A percentile compares a stretch with the other conserved stretches of the same genome.
Evolutionary conservation across 2,113 vertebrate genomes (phyloP).

Genomic region (Sardina pilchardus): DNA sequence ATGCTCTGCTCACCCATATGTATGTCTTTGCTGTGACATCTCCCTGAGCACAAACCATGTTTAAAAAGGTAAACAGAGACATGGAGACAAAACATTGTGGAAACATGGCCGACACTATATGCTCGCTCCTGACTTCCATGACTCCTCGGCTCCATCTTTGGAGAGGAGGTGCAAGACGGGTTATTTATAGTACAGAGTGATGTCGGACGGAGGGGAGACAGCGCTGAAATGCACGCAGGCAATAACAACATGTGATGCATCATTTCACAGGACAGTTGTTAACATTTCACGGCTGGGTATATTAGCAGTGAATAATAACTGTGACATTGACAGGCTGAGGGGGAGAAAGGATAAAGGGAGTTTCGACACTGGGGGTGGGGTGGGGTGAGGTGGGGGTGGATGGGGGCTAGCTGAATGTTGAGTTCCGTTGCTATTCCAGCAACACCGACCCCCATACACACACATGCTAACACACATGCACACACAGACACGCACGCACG

Average conservation of each 20-base stretch:
- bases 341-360: constrained; percentile 10
- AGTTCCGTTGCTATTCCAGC: background rate
- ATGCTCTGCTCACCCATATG: background rate
- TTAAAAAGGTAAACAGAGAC: constrained; percentile 26
- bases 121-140: background rate
- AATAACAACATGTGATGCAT: constrained; percentile 44
- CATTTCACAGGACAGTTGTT: constrained; percentile 35
- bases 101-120: constrained; percentile 5
- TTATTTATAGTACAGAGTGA: background rate
- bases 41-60: background rate
- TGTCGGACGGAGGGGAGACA: background rate
- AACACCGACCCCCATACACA: background rate
- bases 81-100: background rate
- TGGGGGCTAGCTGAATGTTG: background rate
- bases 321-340: constrained; percentile 46
- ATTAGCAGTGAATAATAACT: constrained; percentile 41
- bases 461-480: background rate
- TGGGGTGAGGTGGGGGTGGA: background rate
- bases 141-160: background rate
- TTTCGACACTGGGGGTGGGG: background rate
- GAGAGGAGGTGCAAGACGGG: background rate
- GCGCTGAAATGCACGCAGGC: background rate
- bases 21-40: background rate
- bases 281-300: constrained; percentile 36
- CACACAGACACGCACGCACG: background rate